Conservation (phyloP, 2,888 invertebrate genomes). For the Drosophila neotestacea region DNA sequence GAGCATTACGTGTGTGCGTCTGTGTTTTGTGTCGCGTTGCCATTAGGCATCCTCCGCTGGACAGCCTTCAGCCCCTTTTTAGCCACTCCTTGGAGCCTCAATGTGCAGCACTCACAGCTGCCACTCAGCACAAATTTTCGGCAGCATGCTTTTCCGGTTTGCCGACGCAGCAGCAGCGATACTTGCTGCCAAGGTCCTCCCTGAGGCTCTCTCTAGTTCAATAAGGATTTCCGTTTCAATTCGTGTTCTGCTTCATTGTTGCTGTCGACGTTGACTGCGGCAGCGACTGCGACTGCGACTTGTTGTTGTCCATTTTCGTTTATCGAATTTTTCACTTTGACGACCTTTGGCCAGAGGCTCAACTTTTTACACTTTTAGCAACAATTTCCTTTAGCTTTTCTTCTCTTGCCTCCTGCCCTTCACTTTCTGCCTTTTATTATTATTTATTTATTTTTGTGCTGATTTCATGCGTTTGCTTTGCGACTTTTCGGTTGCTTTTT, state of each 20-base stretch:
- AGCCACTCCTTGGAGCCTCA: conserved; percentile 6
- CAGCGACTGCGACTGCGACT: not conserved
- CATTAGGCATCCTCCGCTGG: conserved; percentile 76
- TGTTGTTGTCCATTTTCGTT: conserved; percentile 65
- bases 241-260: conserved; percentile 71
- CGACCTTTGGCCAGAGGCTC: conserved; percentile 69
- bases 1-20: conserved; percentile 35
- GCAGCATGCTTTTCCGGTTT: conserved; percentile 78
- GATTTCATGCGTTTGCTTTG: conserved; percentile 72
- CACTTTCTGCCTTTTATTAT: conserved; percentile 33
- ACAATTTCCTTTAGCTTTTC: conserved; percentile 51
- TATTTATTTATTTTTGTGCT: conserved; percentile 68
- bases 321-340: conserved; percentile 78
- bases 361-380: conserved; percentile 78
- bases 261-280: conserved; percentile 15
- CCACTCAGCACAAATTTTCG: conserved; percentile 79
- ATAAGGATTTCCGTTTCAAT: conserved; percentile 84
- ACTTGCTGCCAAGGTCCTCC: conserved; percentile 18
- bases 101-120: conserved; percentile 62
- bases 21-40: conserved; percentile 71
- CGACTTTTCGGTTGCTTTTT: conserved; percentile 70
- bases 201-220: conserved; percentile 75
- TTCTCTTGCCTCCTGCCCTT: not conserved
- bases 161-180: conserved; percentile 61
- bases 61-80: conserved; percentile 30